Conservation (phyloP, 2,888 invertebrate species). For the Eupithecia subfuscata region DNA sequence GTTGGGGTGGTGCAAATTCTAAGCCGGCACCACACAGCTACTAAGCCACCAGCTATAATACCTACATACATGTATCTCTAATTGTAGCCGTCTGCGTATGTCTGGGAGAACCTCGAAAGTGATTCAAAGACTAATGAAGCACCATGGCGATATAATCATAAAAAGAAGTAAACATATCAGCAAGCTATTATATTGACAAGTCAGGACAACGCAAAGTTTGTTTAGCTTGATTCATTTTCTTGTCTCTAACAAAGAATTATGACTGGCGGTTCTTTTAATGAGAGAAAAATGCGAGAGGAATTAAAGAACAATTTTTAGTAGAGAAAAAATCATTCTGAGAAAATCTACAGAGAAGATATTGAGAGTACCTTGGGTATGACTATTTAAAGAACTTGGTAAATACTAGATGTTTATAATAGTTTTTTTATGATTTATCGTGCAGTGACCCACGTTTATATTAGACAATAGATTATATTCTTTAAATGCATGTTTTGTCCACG, state of each 20-base stretch:
- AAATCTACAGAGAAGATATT: background rate
- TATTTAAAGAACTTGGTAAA: background rate
- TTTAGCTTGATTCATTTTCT: slow-evolving; percentile 52
- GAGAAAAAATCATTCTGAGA: background rate
- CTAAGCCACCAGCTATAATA: too few relatives aligned
- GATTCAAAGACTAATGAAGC: background rate
- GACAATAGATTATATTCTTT: too few relatives aligned
- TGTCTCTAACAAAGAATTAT: slow-evolving; percentile 55
- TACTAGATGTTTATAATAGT: background rate
- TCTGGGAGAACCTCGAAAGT: background rate
- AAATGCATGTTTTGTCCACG: too few relatives aligned
- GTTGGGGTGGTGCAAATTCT: too few relatives aligned
- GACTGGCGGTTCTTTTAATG: slow-evolving; percentile 50
- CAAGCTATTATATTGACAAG: slow-evolving; percentile 9
- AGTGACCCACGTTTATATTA: too few relatives aligned
- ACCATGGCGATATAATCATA: background rate
- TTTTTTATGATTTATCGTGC: background rate
- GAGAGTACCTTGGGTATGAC: background rate
- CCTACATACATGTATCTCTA: too few relatives aligned
- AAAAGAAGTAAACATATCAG: background rate
- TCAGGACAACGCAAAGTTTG: slow-evolving; percentile 29
- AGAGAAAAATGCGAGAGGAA: slow-evolving; percentile 34
- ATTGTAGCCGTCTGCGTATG: background rate
- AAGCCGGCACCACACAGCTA: background rate
- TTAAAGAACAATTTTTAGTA: background rate